Base-by-base conservation (phyloP, 2,888 invertebrate species). In the Anoncus sp. region DNA sequence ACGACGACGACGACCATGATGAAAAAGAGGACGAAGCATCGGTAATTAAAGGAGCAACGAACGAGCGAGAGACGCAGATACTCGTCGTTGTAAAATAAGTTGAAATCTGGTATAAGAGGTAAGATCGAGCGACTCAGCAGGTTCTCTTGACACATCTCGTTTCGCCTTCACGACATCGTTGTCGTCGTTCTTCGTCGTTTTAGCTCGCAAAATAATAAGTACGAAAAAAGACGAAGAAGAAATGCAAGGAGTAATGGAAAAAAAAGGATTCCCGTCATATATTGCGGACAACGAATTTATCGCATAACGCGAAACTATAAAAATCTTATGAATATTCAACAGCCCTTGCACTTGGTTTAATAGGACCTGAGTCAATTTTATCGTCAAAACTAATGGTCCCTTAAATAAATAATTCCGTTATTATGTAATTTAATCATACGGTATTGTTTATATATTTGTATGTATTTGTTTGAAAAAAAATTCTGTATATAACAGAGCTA, bases 31-130 rank as follows among this genome's bases (percentile, higher is more conserved):
- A 55, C 53, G 55, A 53, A 47, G 47, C 18, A 72, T 76, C 71
- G 76, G 66, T 72, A 72, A 76, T 76, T 76, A 75, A 75, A 75
- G 66, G 60, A 72, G 62, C 60, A 67, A 60, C 59, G 59, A 74
- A 62, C 38, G 75, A 57, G 53, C 53, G 27, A 71, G 31, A 45
- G 59, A 59, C 38, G 18, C 27, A 5, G 38, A 27, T 24, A 27
- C n/a, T 20, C 60, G 47, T 66, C 20, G 65, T 53, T 57, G 20
- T 43, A 47, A 57, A 67, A 77, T 67, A 67, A 67, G 43, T 63
- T 57, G 40, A 55, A 73, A 72, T 77, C 55, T 67, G 35, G 57
- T 43, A 59, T 57, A 55, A 24, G 57, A 65, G 43, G 57, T 57
- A 69, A 69, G 62, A 69, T 62, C 60, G 63, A 75, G 55, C 74